phyloP scores from a whole-genome alignment of 92 coral and sea anemone genomes.

The Porites lobata region DNA sequence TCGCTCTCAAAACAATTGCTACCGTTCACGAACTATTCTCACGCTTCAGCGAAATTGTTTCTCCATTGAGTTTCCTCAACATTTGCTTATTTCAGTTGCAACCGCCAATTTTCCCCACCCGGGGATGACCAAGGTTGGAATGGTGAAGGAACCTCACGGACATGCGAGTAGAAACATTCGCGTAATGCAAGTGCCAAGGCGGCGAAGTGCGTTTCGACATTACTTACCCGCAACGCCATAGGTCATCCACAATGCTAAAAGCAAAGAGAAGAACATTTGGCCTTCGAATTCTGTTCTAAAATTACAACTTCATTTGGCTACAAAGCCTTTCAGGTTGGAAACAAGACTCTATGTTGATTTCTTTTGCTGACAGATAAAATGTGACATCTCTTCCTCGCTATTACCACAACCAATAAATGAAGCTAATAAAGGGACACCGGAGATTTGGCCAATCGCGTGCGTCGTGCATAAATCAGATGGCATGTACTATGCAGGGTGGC shows the following conservation, averaged over 20 bases:
- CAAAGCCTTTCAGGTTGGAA: constrained; percentile 34
- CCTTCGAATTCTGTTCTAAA: constrained; percentile 45
- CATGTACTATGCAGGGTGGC: constrained; percentile 63
- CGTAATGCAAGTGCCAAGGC: constrained; percentile 49
- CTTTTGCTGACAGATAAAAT: constrained; percentile 61
- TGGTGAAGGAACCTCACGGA: constrained; percentile 19
- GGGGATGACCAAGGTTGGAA: constrained; percentile 17
- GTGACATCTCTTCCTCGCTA: constrained; percentile 60
- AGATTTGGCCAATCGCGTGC: constrained; percentile 61
- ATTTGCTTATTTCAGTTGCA: constrained; percentile 19
- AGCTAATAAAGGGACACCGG: constrained; percentile 44
- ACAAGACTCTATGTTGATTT: constrained; percentile 53
- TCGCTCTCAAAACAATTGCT: constrained; percentile 41
- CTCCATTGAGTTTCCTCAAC: constrained; percentile 4
- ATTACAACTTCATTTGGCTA: constrained; percentile 50
- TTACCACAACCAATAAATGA: constrained; percentile 57
- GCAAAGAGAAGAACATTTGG: constrained; percentile 61
- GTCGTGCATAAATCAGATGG: constrained; percentile 60
- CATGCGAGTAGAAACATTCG: constrained; percentile 18
- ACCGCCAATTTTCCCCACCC: constrained; percentile 17
- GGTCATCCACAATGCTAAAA: constrained; percentile 50
- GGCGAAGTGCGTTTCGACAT: constrained; percentile 27
- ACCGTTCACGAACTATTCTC: constrained; percentile 18
- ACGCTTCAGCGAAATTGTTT: constrained; percentile 51
- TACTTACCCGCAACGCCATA: constrained; percentile 52